These are phyloP conservation scores for Egretta garzetta DNA, from an alignment of 2,113 vertebrate species.

Conservation along the genomic window DNA sequence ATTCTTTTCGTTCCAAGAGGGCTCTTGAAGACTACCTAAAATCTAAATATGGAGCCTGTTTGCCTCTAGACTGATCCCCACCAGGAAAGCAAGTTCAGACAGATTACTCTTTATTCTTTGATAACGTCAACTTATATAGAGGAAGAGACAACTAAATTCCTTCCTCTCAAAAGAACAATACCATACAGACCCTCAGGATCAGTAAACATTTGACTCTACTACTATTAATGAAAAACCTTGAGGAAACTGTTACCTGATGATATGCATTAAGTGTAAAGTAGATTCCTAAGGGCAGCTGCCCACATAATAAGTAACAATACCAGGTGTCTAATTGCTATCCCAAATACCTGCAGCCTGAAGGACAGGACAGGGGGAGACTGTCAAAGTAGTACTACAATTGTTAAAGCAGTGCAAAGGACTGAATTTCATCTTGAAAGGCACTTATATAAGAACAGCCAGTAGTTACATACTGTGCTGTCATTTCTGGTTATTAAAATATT, in stretches of 20 bases:
- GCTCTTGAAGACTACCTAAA: neutral
- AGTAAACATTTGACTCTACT: neutral
- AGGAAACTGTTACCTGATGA: neutral
- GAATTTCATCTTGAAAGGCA: neutral
- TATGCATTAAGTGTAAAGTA: rapidly evolving
- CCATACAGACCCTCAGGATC: neutral
- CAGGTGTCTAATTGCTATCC: neutral
- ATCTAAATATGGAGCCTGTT: neutral
- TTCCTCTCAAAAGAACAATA: neutral
- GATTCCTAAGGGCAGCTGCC: neutral
- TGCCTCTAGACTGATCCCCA: neutral
- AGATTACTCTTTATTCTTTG: neutral
- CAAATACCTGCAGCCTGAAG: neutral
- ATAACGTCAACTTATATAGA: neutral
- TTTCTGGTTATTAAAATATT: neutral
- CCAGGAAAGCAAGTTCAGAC: neutral
- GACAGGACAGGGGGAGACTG: neutral
- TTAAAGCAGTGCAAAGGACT: neutral
- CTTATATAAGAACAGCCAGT: rapidly evolving
- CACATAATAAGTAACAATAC: neutral
- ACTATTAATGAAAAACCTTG: neutral
- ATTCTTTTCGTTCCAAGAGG: neutral
- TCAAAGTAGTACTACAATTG: neutral
- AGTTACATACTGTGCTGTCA: neutral
- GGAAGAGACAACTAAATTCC: neutral